Percentiles rank a stretch among this genome's conserved stretches.
Conservation (phyloP, 1,140 invertebrate species). For the Physella acuta region DNA sequence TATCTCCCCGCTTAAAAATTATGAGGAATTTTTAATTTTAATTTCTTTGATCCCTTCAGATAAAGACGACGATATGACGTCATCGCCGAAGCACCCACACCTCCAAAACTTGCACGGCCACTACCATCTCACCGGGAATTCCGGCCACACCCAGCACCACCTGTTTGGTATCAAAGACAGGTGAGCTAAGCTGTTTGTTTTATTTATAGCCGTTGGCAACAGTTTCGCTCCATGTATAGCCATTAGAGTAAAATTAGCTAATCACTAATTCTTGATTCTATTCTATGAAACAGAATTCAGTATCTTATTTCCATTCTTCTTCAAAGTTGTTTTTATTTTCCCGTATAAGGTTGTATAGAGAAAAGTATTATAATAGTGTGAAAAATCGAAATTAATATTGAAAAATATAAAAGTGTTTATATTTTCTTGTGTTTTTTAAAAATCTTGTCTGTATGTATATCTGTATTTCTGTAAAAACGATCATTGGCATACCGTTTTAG, state of each 20-base stretch:
- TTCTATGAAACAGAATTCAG: not conserved
- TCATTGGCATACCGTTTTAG: too few relatives aligned
- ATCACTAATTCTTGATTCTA: not conserved
- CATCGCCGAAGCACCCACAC: not conserved
- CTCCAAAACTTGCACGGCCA: conserved; percentile 6
- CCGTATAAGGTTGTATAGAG: too few relatives aligned
- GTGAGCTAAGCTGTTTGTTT: not conserved
- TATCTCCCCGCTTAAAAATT: too few relatives aligned
- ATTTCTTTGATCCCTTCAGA: not conserved
- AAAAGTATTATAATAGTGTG: too few relatives aligned
- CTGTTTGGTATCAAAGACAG: conserved; percentile 10
- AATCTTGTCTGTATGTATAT: too few relatives aligned
- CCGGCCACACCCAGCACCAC: not conserved
- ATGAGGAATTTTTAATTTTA: not conserved
- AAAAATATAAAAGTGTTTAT: too few relatives aligned
- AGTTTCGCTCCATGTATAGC: not conserved
- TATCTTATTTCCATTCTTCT: not conserved
- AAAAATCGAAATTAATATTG: too few relatives aligned
- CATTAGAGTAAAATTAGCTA: too few relatives aligned
- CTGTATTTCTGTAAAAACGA: too few relatives aligned
- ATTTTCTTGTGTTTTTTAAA: too few relatives aligned
- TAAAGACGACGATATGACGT: not conserved
- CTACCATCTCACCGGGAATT: not conserved
- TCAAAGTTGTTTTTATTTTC: too few relatives aligned
- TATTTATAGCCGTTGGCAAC: not conserved